Percentiles rank a stretch among this genome's conserved stretches.
phyloP scores from a whole-genome alignment of 1,140 invertebrate genomes.

The Yoshiicerus persimilis region DNA sequence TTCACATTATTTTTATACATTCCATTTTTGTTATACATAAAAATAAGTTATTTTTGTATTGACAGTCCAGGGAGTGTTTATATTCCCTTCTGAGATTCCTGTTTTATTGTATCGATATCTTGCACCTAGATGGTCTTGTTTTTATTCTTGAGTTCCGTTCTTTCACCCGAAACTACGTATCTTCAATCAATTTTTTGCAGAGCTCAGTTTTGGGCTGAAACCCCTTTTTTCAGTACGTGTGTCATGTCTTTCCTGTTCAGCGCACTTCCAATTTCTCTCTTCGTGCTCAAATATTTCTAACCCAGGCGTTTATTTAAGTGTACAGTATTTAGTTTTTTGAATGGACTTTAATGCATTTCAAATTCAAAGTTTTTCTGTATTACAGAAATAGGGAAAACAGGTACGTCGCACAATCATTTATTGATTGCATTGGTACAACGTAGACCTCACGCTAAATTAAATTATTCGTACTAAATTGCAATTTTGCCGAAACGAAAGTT shows the following conservation, averaged over 20 bases:
- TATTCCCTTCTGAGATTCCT: neutral
- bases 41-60: neutral
- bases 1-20: neutral
- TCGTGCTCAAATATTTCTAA: neutral
- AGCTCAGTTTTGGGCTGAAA: neutral
- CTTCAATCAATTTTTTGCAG: neutral
- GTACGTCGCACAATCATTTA: too few relatives aligned
- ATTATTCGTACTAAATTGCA: too few relatives aligned
- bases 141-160: neutral
- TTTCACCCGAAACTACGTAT: neutral
- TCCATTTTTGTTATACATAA: neutral
- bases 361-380: too few relatives aligned
- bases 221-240: neutral
- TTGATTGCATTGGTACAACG: too few relatives aligned
- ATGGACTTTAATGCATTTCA: too few relatives aligned
- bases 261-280: neutral
- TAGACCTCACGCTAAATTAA: too few relatives aligned
- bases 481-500: too few relatives aligned
- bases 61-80: neutral
- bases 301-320: too few relatives aligned
- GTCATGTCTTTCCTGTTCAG: neutral
- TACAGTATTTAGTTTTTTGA: too few relatives aligned
- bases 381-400: too few relatives aligned
- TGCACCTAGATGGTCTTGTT: neutral
- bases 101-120: neutral